Conservation (phyloP, 1,140 invertebrate species). For the Subanguina moxae region DNA sequence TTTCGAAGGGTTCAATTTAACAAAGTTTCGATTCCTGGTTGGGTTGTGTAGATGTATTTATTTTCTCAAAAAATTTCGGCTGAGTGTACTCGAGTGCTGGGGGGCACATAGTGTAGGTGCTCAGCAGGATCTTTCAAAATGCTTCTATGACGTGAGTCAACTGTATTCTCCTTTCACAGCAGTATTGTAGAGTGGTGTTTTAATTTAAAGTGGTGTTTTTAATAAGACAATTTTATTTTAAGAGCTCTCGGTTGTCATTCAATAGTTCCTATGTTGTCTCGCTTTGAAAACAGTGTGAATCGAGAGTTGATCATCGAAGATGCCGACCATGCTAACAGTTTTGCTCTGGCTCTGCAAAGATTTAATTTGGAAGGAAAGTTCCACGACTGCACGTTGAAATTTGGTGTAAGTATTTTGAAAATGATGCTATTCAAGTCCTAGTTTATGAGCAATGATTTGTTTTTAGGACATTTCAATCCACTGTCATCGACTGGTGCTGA, state of each 20-base stretch:
- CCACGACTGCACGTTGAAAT: neutral
- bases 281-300: neutral
- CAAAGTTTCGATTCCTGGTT: too few species aligned
- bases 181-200: too few species aligned
- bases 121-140: too few species aligned
- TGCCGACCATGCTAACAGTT: neutral
- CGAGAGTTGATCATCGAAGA: neutral
- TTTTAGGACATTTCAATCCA: neutral
- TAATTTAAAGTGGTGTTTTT: too few species aligned
- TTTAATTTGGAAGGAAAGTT: neutral
- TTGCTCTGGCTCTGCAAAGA: neutral
- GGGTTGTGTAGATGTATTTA: too few species aligned
- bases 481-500: neutral
- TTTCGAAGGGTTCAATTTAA: too few species aligned
- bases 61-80: neutral
- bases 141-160: too few species aligned
- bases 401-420: neutral
- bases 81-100: too few species aligned
- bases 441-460: neutral
- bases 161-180: too few species aligned
- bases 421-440: neutral
- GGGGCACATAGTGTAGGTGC: too few species aligned
- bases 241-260: neutral
- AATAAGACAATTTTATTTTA: neutral
- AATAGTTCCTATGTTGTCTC: neutral